Conservation (phyloP, 2,113 vertebrate genomes). For the Cariama cristata region DNA sequence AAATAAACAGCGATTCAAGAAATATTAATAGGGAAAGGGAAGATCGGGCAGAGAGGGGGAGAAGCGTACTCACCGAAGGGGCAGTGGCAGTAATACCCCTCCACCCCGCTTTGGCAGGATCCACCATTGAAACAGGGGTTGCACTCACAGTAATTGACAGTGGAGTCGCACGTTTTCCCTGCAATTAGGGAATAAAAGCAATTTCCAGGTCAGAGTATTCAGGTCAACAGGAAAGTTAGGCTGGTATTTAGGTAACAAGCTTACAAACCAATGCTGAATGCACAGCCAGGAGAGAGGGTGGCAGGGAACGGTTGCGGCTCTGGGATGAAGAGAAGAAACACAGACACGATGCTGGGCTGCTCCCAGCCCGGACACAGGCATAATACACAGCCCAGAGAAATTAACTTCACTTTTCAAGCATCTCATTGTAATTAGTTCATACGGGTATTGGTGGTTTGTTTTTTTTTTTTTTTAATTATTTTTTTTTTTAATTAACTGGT, state of each 20-base stretch:
- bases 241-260: not conserved
- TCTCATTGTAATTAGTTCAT: not conserved
- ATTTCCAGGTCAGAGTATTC: not conserved
- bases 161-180: slow-evolving; percentile 94
- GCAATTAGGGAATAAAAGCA: not conserved
- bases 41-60: not conserved
- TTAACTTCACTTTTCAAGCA: not conserved
- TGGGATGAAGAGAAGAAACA: not conserved
- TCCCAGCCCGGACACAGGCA: not conserved
- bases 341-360: not conserved
- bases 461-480: not conserved
- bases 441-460: not conserved
- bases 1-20: not conserved
- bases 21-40: not conserved
- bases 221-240: not conserved
- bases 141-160: slow-evolving; percentile 97
- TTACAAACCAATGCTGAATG: not conserved
- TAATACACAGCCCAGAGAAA: not conserved
- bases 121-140: slow-evolving; percentile 98
- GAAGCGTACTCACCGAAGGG: slow-evolving; percentile 90
- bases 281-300: not conserved
- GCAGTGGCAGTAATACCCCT: slow-evolving; percentile 95
- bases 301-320: accelerated
- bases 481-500: not conserved
- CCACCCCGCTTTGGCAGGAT: slow-evolving; percentile 92